These are phyloP conservation scores for Drosophila neonasuta DNA, from an alignment of 2,888 invertebrate genomes.

Conservation along the genomic window DNA sequence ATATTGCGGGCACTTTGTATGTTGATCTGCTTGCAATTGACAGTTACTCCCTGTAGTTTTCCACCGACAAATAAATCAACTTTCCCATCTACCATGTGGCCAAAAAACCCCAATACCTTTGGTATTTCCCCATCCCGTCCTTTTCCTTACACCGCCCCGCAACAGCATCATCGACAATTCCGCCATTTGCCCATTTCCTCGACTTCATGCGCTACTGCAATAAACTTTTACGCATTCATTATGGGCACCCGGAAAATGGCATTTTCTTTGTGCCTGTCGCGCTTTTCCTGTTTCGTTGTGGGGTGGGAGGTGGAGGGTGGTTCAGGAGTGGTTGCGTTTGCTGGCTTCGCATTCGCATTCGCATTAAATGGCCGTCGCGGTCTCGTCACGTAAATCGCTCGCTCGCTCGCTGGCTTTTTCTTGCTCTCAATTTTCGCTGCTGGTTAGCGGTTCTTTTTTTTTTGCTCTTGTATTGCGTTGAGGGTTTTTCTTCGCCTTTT, in stretches of 20 bases:
- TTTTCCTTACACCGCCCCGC: too few relatives aligned
- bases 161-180: conserved; percentile 6
- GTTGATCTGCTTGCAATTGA: conserved; percentile 57
- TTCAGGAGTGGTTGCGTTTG: not conserved
- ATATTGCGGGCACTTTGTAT: conserved; percentile 31
- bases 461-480: conserved; percentile 9
- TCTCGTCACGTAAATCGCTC: conserved; percentile 71
- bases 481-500: conserved; percentile 20
- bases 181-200: conserved; percentile 7
- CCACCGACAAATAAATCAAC: conserved; percentile 47
- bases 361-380: conserved; percentile 70
- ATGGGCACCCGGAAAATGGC: conserved; percentile 71
- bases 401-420: conserved; percentile 56
- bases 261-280: conserved; percentile 67
- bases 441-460: conserved; percentile 47
- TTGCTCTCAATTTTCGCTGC: not conserved
- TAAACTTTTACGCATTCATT: conserved; percentile 78
- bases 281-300: conserved; percentile 54
- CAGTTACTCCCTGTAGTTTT: conserved; percentile 53
- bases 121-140: conserved; percentile 23
- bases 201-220: conserved; percentile 41
- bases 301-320: not conserved
- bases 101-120: conserved; percentile 13
- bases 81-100: conserved; percentile 27
- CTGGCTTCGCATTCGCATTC: conserved; percentile 8